Evolutionary conservation across 64 coral and sea anemone genomes (phyloP).

Genomic region (Dendrophyllia cribrosa): DNA sequence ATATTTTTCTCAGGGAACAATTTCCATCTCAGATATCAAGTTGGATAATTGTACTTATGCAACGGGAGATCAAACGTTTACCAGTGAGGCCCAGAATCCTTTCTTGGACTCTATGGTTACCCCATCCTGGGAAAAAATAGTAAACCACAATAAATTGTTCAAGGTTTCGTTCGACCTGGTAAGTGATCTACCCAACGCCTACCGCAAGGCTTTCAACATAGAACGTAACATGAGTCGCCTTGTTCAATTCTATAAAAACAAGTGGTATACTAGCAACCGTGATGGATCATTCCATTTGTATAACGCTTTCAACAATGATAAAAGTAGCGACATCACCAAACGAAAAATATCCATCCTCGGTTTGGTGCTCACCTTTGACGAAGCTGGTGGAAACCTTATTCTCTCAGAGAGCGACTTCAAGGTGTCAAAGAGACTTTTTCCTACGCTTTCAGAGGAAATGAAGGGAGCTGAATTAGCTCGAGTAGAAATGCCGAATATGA

Average conservation of each 20-base stretch:
- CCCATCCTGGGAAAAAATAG: too few relatives aligned
- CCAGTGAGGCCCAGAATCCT: too few relatives aligned
- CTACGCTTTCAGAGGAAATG: not conserved
- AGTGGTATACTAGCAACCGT: conserved; percentile 17
- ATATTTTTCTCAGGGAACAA: too few relatives aligned
- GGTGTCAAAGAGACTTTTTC: not conserved
- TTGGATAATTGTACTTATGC: too few relatives aligned
- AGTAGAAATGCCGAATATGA: not conserved
- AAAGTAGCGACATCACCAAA: not conserved
- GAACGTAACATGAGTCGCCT: too few relatives aligned
- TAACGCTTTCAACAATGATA: not conserved
- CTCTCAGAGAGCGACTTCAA: not conserved
- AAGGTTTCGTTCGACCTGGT: too few relatives aligned
- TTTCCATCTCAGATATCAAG: too few relatives aligned
- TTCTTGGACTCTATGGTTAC: too few relatives aligned
- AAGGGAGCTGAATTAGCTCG: conserved; percentile 4
- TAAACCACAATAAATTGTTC: too few relatives aligned
- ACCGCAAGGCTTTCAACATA: too few relatives aligned
- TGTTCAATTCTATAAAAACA: not conserved
- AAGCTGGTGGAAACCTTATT: conserved; percentile 41
- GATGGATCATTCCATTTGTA: conserved; percentile 30
- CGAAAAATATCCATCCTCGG: conserved; percentile 60
- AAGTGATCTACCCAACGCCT: too few relatives aligned
- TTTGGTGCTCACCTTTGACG: conserved; percentile 33
- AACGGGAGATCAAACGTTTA: too few relatives aligned